phyloP scores from a whole-genome alignment of 2,888 invertebrate genomes.

The Lasioglossum morio region DNA sequence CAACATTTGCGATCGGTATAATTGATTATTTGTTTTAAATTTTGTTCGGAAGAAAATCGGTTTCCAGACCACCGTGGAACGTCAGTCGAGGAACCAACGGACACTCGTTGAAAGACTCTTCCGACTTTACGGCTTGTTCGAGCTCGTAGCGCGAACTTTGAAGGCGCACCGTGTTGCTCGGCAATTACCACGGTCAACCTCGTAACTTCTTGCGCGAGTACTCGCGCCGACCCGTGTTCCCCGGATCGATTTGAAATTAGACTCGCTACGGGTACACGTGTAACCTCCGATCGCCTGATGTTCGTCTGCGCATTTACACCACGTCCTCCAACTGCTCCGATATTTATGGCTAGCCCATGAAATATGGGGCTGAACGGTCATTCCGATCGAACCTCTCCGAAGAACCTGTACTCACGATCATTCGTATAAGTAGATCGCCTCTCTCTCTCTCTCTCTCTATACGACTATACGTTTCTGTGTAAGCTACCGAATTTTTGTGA shows the following conservation, averaged over 20 bases:
- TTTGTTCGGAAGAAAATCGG: conserved; percentile 41
- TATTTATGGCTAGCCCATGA: not conserved
- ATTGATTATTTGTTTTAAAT: too few species aligned
- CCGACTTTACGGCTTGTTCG: conserved; percentile 57
- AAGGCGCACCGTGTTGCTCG: conserved; percentile 31
- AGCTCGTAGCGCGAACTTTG: conserved; percentile 47
- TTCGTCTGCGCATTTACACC: not conserved
- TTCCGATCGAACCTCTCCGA: not conserved
- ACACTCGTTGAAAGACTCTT: conserved; percentile 59
- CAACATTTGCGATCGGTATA: too few species aligned
- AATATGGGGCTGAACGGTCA: not conserved
- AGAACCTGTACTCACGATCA: not conserved
- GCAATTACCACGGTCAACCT: conserved; percentile 33
- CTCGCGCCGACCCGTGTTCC: conserved; percentile 21
- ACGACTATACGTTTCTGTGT: not conserved
- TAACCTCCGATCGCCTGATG: conserved; percentile 10
- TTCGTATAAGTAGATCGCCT: not conserved
- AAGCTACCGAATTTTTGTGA: too few species aligned
- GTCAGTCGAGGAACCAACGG: conserved; percentile 42
- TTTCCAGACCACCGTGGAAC: conserved; percentile 46
- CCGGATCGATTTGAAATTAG: conserved; percentile 36
- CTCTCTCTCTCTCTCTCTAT: not conserved
- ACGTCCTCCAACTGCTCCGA: not conserved
- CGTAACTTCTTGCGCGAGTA: conserved; percentile 47
- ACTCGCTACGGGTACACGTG: conserved; percentile 39